These are phyloP conservation scores for Agrotis clavis DNA, from an alignment of 2,888 invertebrate species.

Conservation along the genomic window DNA sequence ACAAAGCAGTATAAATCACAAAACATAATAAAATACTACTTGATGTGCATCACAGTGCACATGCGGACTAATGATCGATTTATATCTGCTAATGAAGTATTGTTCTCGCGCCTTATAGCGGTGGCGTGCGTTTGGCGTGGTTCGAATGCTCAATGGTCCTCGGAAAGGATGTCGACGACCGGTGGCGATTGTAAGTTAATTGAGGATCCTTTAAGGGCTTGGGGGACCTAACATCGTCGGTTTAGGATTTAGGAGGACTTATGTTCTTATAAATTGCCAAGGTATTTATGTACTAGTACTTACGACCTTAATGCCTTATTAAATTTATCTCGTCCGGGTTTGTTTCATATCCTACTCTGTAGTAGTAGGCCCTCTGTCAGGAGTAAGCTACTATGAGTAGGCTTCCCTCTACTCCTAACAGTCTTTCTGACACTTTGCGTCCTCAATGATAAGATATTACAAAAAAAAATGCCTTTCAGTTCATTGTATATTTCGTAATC, in stretches of 20 bases:
- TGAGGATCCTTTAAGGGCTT: slow-evolving; percentile 9
- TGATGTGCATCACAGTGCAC: slow-evolving; percentile 39
- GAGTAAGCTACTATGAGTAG: no score
- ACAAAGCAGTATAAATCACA: slow-evolving; percentile 47
- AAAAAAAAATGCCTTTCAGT: no score
- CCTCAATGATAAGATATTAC: no score
- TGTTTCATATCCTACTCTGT: no score
- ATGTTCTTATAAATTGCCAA: no score
- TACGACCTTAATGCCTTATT: no score
- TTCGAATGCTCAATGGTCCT: slow-evolving; percentile 39
- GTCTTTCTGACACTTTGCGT: no score
- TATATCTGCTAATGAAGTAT: slow-evolving; percentile 66
- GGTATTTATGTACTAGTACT: no score
- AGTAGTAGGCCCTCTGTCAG: no score
- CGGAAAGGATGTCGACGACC: slow-evolving; percentile 32
- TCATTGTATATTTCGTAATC: no score
- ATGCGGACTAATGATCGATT: slow-evolving; percentile 58
- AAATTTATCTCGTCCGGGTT: no score
- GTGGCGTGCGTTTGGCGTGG: slow-evolving; percentile 19
- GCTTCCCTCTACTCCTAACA: no score
- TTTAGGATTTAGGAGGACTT: not conserved
- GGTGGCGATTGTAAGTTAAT: slow-evolving; percentile 46
- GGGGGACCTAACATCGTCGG: slow-evolving; percentile 7
- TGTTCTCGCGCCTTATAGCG: slow-evolving; percentile 52
- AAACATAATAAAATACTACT: slow-evolving; percentile 31